Conservation (phyloP, 2,113 vertebrate species). For the Callithrix jacchus region DNA sequence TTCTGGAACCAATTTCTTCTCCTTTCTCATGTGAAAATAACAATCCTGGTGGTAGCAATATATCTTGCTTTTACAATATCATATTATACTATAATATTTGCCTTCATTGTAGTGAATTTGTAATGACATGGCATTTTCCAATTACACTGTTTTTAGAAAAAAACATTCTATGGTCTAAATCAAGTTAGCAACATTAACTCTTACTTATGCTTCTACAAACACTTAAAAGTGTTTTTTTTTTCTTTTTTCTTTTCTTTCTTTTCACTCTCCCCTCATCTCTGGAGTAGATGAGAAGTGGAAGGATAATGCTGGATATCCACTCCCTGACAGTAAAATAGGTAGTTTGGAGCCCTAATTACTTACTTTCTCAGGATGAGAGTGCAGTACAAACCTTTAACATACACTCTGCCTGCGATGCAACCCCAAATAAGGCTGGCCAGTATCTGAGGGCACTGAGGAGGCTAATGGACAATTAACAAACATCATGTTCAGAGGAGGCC, state of each 20-base stretch:
- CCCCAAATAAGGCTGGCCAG: background rate
- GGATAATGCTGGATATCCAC: background rate
- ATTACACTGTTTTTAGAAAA: background rate
- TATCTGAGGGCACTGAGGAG: background rate
- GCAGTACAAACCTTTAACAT: background rate
- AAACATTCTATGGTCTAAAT: background rate
- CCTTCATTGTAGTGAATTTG: background rate
- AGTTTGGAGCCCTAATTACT: background rate
- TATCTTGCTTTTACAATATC: background rate
- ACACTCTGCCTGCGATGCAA: background rate
- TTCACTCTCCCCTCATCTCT: background rate
- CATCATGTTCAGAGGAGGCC: background rate
- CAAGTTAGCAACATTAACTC: conserved; percentile 18
- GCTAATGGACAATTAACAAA: background rate
- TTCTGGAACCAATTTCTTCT: background rate
- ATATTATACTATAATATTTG: background rate
- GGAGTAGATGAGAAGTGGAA: background rate
- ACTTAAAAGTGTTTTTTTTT: background rate
- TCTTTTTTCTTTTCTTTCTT: background rate
- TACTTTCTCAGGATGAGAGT: background rate
- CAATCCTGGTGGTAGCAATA: background rate
- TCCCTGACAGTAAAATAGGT: background rate
- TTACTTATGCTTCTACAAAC: conserved; percentile 8
- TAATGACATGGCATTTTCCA: conserved; percentile 12
- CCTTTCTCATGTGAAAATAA: background rate